Conservation (phyloP, 2,797 vertebrate species). For the Columba guinea region DNA sequence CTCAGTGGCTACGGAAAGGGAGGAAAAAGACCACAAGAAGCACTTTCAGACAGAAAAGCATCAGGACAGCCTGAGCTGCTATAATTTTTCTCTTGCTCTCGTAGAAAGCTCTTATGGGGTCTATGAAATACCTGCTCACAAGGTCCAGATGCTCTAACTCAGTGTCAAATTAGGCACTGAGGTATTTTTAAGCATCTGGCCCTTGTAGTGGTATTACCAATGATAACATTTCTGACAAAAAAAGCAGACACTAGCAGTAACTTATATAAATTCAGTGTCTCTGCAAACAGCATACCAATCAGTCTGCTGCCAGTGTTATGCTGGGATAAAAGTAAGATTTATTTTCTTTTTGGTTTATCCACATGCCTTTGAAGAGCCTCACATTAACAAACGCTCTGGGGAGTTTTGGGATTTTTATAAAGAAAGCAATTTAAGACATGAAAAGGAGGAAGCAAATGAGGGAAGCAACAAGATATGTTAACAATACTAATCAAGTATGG, state of each 20-base stretch:
- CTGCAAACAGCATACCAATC: neutral
- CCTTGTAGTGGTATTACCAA: neutral
- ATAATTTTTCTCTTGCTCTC: neutral
- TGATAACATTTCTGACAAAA: neutral
- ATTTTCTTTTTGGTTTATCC: neutral
- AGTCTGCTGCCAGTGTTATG: neutral
- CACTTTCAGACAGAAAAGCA: neutral
- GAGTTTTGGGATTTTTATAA: neutral
- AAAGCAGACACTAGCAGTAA: neutral
- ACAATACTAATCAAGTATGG: neutral
- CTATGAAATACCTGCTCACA: neutral
- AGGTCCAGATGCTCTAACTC: neutral
- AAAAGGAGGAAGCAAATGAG: neutral
- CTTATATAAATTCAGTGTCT: neutral
- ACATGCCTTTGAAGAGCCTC: neutral
- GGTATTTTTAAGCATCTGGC: neutral
- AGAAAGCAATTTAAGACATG: neutral
- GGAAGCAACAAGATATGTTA: neutral
- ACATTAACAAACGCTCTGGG: neutral
- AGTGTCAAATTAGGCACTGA: neutral
- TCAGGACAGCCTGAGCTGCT: neutral
- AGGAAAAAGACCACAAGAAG: neutral
- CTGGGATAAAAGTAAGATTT: neutral
- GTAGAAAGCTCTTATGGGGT: neutral
- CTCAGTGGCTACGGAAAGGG: slow-evolving; percentile 79